Evolutionary conservation across 2,888 invertebrate genomes (phyloP).

Genomic region (Anticlea derivata): DNA sequence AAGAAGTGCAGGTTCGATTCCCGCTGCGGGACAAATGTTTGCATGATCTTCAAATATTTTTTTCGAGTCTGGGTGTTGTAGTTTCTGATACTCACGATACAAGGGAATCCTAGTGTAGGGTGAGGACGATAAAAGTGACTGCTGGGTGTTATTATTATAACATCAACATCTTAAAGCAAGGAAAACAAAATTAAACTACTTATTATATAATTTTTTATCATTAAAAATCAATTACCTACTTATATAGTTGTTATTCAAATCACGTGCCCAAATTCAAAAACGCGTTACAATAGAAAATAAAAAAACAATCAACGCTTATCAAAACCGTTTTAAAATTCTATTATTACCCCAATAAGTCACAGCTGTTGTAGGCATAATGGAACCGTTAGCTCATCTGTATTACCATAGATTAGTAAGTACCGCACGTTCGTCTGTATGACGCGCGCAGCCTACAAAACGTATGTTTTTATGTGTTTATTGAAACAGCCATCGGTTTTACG

Average conservation of each 20-base stretch:
- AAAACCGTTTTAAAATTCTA: slow-evolving; percentile 42
- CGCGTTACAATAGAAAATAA: slow-evolving; percentile 16
- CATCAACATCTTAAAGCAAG: no score
- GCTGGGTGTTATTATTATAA: no score
- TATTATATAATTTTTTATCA: no score
- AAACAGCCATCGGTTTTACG: slow-evolving; percentile 69
- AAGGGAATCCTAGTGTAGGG: no score
- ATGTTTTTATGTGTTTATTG: slow-evolving; percentile 80
- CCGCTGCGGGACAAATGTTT: no score
- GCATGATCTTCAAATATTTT: no score
- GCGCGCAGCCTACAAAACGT: slow-evolving; percentile 64
- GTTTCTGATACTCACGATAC: no score
- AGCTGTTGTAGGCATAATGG: slow-evolving; percentile 51
- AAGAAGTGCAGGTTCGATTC: no score
- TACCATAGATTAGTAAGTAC: slow-evolving; percentile 56
- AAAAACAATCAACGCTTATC: slow-evolving; percentile 25
- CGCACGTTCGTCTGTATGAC: slow-evolving; percentile 61
- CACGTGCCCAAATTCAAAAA: neutral
- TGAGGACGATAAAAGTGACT: no score
- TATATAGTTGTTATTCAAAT: neutral
- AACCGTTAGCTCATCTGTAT: slow-evolving; percentile 53
- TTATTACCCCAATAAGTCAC: slow-evolving; percentile 35
- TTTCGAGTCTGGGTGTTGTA: no score
- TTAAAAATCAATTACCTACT: no score
- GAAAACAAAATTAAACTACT: no score